These are phyloP conservation scores for Alligator sinensis DNA, from an alignment of 2,113 vertebrate genomes.

Conservation along the genomic window DNA sequence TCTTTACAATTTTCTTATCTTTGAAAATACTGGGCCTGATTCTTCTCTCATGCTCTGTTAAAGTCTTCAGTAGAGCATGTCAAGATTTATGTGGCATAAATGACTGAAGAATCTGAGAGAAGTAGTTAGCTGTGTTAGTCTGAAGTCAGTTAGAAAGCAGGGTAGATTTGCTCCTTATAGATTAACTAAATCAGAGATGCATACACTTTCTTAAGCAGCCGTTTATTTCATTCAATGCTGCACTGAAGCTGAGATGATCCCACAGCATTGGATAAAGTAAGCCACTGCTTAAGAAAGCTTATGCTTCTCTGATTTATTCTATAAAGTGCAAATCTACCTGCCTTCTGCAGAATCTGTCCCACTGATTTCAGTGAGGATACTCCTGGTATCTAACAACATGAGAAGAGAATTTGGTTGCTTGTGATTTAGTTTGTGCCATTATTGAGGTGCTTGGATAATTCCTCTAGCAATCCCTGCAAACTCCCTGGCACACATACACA, in stretches of 20 bases:
- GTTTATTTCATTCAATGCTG: no score
- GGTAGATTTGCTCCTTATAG: no score
- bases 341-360: background rate
- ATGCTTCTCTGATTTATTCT: no score
- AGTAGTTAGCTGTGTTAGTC: no score
- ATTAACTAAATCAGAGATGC: no score
- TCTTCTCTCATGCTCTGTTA: background rate
- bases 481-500: rapidly evolving
- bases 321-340: no score
- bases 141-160: no score
- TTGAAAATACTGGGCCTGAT: background rate
- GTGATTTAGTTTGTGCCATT: background rate
- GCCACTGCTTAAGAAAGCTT: no score
- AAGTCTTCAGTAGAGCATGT: slow-evolving; percentile 9
- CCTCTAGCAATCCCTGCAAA: background rate
- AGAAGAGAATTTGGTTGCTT: background rate
- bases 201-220: no score
- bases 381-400: background rate
- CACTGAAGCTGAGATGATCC: no score
- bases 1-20: background rate
- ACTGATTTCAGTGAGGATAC: background rate
- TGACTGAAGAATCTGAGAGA: background rate
- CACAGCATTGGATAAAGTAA: no score
- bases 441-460: background rate
- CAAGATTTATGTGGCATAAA: background rate